Conservation (phyloP, 2,113 vertebrate species). For the Galbula dea region DNA sequence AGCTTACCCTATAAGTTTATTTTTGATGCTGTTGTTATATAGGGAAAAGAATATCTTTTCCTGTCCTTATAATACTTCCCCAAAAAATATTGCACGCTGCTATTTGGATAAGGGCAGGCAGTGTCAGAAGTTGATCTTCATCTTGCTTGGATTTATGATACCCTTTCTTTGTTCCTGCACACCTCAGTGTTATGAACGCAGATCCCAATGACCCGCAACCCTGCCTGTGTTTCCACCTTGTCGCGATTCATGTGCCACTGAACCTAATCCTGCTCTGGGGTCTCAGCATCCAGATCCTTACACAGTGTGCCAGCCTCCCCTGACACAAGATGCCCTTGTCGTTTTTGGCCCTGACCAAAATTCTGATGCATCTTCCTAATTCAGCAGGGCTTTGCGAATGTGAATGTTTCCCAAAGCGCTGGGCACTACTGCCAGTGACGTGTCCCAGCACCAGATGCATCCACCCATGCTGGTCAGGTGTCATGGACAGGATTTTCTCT, state of each 20-base stretch:
- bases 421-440: not conserved
- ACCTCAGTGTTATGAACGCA: not conserved
- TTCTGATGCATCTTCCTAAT: not conserved
- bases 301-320: not conserved
- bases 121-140: not conserved
- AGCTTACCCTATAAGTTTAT: not conserved
- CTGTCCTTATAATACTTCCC: not conserved
- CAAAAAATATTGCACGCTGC: not conserved
- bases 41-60: not conserved
- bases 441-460: not conserved
- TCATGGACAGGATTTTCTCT: not conserved
- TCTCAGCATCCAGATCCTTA: not conserved
- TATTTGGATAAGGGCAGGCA: not conserved
- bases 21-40: not conserved
- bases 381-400: not conserved
- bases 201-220: not conserved
- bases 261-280: not conserved
- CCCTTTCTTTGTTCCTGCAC: not conserved
- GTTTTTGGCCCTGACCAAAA: not conserved
- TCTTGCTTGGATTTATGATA: not conserved
- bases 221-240: not conserved
- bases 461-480: fast-evolving
- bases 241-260: fast-evolving
- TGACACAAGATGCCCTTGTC: not conserved
- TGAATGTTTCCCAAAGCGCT: not conserved